Evolutionary conservation across 1,140 invertebrate species (phyloP).

Genomic region (Episyrphus balteatus): DNA sequence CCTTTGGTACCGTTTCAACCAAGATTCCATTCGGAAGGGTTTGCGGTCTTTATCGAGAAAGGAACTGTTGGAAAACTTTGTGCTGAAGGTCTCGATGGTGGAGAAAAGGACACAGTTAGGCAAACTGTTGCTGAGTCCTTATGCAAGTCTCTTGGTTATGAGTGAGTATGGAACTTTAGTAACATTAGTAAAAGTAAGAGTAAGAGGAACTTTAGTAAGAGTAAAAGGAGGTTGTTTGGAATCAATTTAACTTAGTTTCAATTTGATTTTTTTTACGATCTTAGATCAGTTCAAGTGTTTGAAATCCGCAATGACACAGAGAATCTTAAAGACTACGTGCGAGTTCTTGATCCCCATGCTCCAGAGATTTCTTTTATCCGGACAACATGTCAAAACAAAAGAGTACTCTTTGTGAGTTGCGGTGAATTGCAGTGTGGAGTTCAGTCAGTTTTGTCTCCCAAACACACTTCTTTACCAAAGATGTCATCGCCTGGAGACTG

Average conservation of each 20-base stretch:
- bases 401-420: slow-evolving; percentile 70
- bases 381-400: slow-evolving; percentile 58
- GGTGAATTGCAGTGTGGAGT: slow-evolving; percentile 68
- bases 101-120: slow-evolving; percentile 37
- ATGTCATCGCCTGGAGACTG: slow-evolving; percentile 67
- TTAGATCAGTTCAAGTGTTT: slow-evolving; percentile 43
- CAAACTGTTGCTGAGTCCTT: slow-evolving; percentile 62
- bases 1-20: slow-evolving; percentile 51
- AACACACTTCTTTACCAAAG: slow-evolving; percentile 45
- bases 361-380: slow-evolving; percentile 70
- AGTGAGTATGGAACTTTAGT: slow-evolving; percentile 41
- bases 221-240: no score
- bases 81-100: slow-evolving; percentile 52
- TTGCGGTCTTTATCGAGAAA: slow-evolving; percentile 72
- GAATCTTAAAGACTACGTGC: slow-evolving; percentile 51
- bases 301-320: slow-evolving; percentile 45
- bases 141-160: slow-evolving; percentile 61
- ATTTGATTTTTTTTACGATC: not conserved
- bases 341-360: slow-evolving; percentile 65
- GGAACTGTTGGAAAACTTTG: slow-evolving; percentile 70
- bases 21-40: slow-evolving; percentile 59
- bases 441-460: slow-evolving; percentile 49
- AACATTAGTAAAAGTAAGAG: no score
- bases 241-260: not conserved
- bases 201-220: no score